Evolutionary conservation across 2,797 vertebrate species (phyloP).

Genomic region (Avahi laniger): DNA sequence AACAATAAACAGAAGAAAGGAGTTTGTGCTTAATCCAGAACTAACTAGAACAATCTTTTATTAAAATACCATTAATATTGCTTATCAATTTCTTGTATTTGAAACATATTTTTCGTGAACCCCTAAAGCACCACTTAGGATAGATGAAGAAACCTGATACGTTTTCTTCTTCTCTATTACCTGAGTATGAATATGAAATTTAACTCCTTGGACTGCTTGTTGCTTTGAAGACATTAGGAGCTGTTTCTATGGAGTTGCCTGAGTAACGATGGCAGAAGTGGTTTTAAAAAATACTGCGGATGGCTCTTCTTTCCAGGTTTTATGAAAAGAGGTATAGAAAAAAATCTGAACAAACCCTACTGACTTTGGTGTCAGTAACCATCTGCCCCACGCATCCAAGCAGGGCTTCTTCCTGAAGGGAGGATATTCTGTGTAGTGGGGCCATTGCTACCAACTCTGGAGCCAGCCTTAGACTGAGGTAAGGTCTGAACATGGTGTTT

Average conservation of each 20-base stretch:
- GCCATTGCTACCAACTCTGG: not conserved
- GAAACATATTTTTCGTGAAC: not conserved
- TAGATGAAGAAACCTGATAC: not conserved
- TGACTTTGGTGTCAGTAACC: not conserved
- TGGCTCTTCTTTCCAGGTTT: not conserved
- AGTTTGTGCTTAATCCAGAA: not conserved
- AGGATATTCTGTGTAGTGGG: rapidly evolving
- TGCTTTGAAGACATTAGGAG: not conserved
- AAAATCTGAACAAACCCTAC: not conserved
- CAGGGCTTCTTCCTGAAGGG: not conserved
- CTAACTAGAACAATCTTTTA: constrained; percentile 44
- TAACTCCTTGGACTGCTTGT: not conserved
- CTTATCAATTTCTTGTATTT: not conserved
- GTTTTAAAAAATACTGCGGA: not conserved
- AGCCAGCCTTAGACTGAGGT: not conserved
- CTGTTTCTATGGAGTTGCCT: not conserved
- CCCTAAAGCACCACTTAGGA: constrained; percentile 20
- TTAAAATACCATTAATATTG: constrained; percentile 22
- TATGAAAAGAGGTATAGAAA: not conserved
- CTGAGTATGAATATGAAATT: constrained; percentile 25
- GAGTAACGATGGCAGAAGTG: not conserved
- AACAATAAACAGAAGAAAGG: not conserved
- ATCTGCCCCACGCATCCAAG: no score
- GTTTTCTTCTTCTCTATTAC: constrained; percentile 5
- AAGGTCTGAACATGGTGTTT: not conserved